Evolutionary conservation across 2,113 vertebrate species (phyloP).

Genomic region (Tyrannus savana): DNA sequence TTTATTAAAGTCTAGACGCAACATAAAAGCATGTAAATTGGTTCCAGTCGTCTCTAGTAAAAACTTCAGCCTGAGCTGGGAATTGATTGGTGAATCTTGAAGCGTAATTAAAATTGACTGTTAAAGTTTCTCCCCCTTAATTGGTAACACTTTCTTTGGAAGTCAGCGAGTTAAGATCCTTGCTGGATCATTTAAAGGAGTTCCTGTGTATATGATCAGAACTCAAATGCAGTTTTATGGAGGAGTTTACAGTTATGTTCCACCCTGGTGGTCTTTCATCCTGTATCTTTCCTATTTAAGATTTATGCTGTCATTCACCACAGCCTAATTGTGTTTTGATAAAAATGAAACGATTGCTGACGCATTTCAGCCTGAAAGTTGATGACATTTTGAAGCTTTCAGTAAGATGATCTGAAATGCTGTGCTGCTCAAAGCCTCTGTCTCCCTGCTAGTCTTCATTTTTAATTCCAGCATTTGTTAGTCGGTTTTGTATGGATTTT

Average conservation of each 20-base stretch:
- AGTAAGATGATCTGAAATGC: constrained; percentile 73
- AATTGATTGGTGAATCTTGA: constrained; percentile 82
- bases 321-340: constrained; percentile 83
- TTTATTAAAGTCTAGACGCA: constrained; percentile 98
- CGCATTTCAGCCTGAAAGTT: constrained; percentile 73
- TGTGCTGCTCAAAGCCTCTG: constrained; percentile 40
- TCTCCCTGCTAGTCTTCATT: constrained; percentile 23
- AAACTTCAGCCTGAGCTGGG: constrained; percentile 77
- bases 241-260: constrained; percentile 80
- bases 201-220: constrained; percentile 80
- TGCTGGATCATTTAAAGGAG: constrained; percentile 79
- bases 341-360: constrained; percentile 78
- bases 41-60: constrained; percentile 86
- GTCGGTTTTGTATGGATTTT: not conserved
- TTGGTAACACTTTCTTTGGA: constrained; percentile 83
- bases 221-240: constrained; percentile 80
- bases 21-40: constrained; percentile 94
- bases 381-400: constrained; percentile 74
- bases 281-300: constrained; percentile 80
- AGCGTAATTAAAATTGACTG: constrained; percentile 82
- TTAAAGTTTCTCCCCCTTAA: constrained; percentile 81
- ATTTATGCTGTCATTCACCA: constrained; percentile 84
- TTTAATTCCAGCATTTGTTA: constrained; percentile 45
- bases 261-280: constrained; percentile 80
- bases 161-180: constrained; percentile 72